A percentile compares a stretch with the other conserved stretches of the same genome.
Conservation (phyloP, 2,797 vertebrate genomes). For the Eptatretus atami region DNA sequence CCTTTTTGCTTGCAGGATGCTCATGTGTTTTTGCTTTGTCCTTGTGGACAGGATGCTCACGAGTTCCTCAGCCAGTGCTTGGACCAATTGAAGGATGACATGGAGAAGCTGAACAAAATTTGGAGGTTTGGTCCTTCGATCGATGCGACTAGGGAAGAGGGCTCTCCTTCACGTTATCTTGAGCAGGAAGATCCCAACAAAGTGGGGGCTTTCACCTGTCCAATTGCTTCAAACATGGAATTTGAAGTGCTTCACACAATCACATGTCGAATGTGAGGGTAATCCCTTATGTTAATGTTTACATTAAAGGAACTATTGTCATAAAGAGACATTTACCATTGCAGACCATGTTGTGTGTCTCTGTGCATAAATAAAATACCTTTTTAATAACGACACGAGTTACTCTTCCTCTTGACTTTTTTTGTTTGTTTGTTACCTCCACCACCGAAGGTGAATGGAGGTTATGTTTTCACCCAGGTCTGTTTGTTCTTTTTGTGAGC, state of each 20-base stretch:
- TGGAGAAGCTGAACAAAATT: conserved; percentile 79
- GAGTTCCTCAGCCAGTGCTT: conserved; percentile 94
- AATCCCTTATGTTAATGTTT: conserved; percentile 8
- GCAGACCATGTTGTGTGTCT: no score
- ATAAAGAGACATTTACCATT: no score
- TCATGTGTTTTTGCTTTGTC: no score
- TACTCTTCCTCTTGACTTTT: not conserved
- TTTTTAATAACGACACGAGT: no score
- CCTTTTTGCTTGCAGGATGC: no score
- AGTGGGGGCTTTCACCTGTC: conserved; percentile 58
- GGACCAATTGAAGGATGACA: conserved; percentile 92
- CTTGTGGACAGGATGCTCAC: conserved; percentile 41
- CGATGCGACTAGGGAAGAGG: conserved; percentile 26
- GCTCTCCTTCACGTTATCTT: conserved; percentile 13
- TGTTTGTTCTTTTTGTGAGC: no score
- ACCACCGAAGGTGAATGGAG: no score
- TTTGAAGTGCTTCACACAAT: conserved; percentile 96
- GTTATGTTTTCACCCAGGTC: no score
- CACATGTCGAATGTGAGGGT: conserved; percentile 63
- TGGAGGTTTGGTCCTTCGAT: conserved; percentile 30
- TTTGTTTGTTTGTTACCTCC: no score
- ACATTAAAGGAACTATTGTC: not conserved
- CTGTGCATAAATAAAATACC: no score
- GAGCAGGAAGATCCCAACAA: conserved; percentile 26
- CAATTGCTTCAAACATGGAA: conserved; percentile 68